These are phyloP conservation scores for Phyto melanocephala DNA, from an alignment of 2,888 invertebrate genomes.

Conservation along the genomic window DNA sequence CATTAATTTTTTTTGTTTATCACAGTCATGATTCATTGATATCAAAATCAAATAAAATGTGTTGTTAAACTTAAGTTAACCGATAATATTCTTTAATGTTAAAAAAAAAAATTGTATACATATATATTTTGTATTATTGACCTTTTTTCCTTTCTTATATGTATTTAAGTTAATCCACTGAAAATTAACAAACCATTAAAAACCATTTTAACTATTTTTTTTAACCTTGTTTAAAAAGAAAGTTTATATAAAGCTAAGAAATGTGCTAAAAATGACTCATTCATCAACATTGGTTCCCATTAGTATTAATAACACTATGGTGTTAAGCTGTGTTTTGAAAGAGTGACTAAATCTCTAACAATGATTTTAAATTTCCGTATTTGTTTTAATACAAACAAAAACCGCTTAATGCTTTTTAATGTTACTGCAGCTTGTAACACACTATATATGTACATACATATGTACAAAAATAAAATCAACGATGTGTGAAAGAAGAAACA, in stretches of 20 bases:
- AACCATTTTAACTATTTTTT: slow-evolving; percentile 1
- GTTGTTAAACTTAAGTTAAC: neutral
- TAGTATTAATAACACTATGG: neutral
- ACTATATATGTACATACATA: neutral
- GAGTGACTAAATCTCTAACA: slow-evolving; percentile 41
- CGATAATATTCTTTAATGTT: neutral
- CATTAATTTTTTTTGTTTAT: too few species aligned
- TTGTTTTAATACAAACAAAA: slow-evolving; percentile 4
- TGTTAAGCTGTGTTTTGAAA: slow-evolving; percentile 9
- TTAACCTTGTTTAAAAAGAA: slow-evolving; percentile 46
- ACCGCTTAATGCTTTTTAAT: neutral
- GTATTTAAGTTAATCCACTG: neutral
- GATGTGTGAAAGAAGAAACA: slow-evolving; percentile 45
- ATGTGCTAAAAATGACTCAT: slow-evolving; percentile 40
- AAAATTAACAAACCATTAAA: neutral
- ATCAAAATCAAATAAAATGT: neutral
- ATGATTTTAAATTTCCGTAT: neutral
- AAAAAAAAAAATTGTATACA: neutral
- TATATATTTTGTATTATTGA: neutral
- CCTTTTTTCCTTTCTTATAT: neutral
- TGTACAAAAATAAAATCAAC: slow-evolving; percentile 11
- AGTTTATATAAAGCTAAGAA: slow-evolving; percentile 14
- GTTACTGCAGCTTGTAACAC: slow-evolving; percentile 15
- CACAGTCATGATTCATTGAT: slow-evolving; percentile 15
- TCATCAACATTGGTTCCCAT: slow-evolving; percentile 5